These are phyloP conservation scores for Barnardius zonarius DNA, from an alignment of 2,113 vertebrate species.

Conservation along the genomic window DNA sequence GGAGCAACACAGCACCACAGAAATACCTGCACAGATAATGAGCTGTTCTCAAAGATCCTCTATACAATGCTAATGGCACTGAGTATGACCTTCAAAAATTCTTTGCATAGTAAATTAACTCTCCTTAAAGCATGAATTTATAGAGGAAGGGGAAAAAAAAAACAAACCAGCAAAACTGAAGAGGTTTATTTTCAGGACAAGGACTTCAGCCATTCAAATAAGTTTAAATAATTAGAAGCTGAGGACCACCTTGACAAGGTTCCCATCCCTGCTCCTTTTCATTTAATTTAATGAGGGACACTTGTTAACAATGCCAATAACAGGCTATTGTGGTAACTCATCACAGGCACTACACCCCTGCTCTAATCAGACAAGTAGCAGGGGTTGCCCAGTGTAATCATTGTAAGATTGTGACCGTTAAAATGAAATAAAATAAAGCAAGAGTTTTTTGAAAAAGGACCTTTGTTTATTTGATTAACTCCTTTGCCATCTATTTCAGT, in stretches of 20 bases:
- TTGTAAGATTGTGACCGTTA: neutral
- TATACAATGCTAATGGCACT: neutral
- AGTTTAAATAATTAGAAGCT: neutral
- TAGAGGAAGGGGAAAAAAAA: neutral
- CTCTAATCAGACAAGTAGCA: neutral
- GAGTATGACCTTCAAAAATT: conserved; percentile 6
- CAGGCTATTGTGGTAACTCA: neutral
- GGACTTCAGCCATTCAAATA: neutral
- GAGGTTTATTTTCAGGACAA: neutral
- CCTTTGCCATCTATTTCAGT: conserved; percentile 4
- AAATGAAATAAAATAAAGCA: neutral
- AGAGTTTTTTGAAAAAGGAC: neutral
- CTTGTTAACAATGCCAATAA: conserved; percentile 2
- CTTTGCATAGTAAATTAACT: conserved; percentile 9
- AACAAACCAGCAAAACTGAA: neutral
- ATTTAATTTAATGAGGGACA: conserved; percentile 20
- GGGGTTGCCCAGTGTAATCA: neutral
- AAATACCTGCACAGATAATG: neutral
- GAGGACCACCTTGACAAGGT: neutral
- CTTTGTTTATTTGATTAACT: conserved; percentile 43
- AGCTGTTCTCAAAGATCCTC: neutral
- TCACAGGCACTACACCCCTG: neutral
- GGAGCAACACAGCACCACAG: neutral
- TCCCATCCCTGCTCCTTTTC: neutral
- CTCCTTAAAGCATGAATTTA: neutral